phyloP scores from a whole-genome alignment of 1,140 invertebrate species.

The Platorchestia sp. region DNA sequence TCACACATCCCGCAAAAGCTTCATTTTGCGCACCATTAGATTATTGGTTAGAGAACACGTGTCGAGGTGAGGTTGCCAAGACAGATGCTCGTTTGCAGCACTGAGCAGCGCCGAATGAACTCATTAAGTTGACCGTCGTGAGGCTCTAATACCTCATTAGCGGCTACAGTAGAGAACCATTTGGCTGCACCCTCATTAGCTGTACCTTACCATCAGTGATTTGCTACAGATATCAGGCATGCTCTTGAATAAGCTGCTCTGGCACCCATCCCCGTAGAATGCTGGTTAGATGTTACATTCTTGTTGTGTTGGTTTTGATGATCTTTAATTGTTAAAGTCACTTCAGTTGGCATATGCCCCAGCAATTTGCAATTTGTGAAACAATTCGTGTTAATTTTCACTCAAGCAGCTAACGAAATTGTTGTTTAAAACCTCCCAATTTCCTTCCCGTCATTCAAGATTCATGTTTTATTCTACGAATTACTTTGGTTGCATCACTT shows the following conservation, averaged over 20 bases:
- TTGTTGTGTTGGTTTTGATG: background rate
- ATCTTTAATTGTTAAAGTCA: background rate
- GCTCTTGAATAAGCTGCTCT: background rate
- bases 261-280: background rate
- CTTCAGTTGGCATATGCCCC: background rate
- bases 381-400: background rate
- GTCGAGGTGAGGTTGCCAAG: background rate
- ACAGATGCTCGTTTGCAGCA: background rate
- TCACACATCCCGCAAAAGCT: background rate
- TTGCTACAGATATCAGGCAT: background rate
- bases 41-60: background rate
- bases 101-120: background rate
- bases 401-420: too few species aligned
- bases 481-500: background rate
- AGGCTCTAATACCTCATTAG: slow-evolving; percentile 40
- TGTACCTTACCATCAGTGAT: slow-evolving; percentile 20
- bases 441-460: background rate
- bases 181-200: slow-evolving; percentile 40
- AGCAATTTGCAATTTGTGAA: background rate
- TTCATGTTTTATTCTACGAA: background rate
- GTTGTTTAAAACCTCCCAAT: too few species aligned
- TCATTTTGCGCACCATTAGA: background rate
- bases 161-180: slow-evolving; percentile 17
- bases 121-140: slow-evolving; percentile 29
- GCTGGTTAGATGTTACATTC: background rate